phyloP scores from a whole-genome alignment of 2,113 vertebrate species.

The Heliornis fulica region DNA sequence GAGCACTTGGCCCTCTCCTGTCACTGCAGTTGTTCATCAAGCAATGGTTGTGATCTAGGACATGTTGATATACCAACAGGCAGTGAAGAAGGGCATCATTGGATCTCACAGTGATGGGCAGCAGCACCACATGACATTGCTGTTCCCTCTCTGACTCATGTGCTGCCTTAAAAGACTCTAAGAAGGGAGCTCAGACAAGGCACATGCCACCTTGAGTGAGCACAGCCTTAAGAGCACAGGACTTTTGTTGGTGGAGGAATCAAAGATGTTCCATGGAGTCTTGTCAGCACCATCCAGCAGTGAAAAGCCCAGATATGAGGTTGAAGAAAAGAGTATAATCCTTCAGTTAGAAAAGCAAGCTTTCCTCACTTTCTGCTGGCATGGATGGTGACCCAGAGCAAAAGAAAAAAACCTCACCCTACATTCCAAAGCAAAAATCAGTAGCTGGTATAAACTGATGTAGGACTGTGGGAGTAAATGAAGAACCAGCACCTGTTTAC shows the following conservation, averaged over 20 bases:
- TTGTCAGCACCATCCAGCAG: not conserved
- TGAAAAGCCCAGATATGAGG: not conserved
- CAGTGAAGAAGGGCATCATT: not conserved
- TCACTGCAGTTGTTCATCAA: not conserved
- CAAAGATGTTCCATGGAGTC: not conserved
- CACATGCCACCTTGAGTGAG: not conserved
- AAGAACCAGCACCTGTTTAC: not conserved
- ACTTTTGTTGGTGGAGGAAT: not conserved
- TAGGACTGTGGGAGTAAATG: not conserved
- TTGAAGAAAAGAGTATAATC: not conserved
- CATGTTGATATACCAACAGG: not conserved
- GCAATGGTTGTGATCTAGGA: not conserved
- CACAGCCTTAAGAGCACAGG: not conserved
- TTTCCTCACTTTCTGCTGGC: not conserved
- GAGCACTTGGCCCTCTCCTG: not conserved
- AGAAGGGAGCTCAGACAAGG: not conserved
- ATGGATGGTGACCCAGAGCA: not conserved
- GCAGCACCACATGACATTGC: not conserved
- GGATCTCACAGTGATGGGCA: not conserved
- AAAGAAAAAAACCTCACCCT: not conserved
- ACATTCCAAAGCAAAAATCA: not conserved
- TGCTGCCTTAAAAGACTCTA: not conserved
- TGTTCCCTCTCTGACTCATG: not conserved
- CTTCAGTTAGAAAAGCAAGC: not conserved
- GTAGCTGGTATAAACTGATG: not conserved